A percentile compares a stretch with the other conserved stretches of the same genome.
These are phyloP conservation scores for Todiramphus saurophagus DNA, from an alignment of 2,113 vertebrate species.

Conservation along the genomic window DNA sequence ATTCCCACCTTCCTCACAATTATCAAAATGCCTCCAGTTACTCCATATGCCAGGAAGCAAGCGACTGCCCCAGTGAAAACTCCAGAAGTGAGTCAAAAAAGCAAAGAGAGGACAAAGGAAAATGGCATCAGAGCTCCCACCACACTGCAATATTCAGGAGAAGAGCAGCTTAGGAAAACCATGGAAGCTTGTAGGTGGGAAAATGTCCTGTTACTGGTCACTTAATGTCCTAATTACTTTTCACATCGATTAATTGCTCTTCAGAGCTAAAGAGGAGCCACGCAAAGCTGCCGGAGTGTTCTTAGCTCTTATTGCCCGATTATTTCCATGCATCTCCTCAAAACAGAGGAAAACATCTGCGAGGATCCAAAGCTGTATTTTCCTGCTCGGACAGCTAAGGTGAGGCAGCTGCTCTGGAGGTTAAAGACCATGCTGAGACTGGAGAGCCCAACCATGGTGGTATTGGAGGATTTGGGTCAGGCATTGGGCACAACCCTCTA, in stretches of 20 bases:
- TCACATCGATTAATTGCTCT: neutral
- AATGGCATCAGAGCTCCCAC: neutral
- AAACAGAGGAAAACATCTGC: neutral
- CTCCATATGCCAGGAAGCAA: neutral
- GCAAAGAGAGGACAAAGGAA: neutral
- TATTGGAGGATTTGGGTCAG: neutral
- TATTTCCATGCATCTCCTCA: neutral
- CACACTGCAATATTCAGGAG: neutral
- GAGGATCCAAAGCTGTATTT: neutral
- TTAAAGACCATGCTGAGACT: neutral
- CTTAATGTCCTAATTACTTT: conserved; percentile 43
- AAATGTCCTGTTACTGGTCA: neutral
- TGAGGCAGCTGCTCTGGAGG: neutral
- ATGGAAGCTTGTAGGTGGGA: neutral
- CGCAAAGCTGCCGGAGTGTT: neutral
- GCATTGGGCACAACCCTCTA: neutral
- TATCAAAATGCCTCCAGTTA: neutral
- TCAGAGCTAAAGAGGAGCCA: neutral
- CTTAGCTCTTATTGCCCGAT: neutral
- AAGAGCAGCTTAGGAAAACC: neutral
- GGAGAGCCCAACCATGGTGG: fast-evolving
- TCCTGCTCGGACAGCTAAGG: neutral
- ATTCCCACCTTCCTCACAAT: neutral
- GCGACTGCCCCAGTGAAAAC: neutral
- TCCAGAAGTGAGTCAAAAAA: neutral